Conservation (phyloP, 2,113 vertebrate species). For the Hemibates koningsi region DNA sequence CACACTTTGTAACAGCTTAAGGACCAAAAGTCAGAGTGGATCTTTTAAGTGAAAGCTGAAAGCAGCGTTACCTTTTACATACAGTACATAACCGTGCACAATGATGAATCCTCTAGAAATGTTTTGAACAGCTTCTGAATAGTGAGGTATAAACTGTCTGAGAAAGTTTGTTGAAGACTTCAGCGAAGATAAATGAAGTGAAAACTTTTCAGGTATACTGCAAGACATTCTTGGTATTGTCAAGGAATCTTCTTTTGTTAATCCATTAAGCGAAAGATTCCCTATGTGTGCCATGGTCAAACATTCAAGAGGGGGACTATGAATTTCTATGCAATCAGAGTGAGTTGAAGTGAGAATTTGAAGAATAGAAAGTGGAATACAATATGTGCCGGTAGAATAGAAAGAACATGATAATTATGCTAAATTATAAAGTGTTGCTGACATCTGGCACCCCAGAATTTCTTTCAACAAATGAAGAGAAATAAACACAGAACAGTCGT, state of each 20-base stretch:
- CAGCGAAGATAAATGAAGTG: background rate
- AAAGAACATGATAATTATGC: conserved; percentile 64
- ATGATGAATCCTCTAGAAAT: background rate
- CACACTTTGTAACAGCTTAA: background rate
- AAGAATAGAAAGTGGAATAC: conserved; percentile 48
- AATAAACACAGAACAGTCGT: conserved; percentile 73
- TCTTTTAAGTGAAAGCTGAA: background rate
- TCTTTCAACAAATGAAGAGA: conserved; percentile 72
- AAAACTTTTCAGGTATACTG: conserved; percentile 28
- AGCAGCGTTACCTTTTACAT: background rate
- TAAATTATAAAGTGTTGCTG: conserved; percentile 74
- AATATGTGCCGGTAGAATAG: conserved; percentile 45
- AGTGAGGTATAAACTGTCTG: background rate
- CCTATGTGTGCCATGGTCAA: conserved; percentile 32
- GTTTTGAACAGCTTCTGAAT: background rate
- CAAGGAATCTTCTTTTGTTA: conserved; percentile 45
- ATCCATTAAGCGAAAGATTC: conserved; percentile 31
- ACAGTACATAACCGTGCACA: background rate
- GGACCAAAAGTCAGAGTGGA: background rate
- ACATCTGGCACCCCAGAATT: conserved; percentile 72
- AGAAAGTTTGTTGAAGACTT: conserved; percentile 33
- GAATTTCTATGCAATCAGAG: conserved; percentile 22
- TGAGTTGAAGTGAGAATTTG: conserved; percentile 47
- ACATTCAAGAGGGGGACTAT: conserved; percentile 31
- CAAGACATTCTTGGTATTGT: conserved; percentile 24